Conservation (phyloP, 2,888 invertebrate species). For the Ellobium chinense region DNA sequence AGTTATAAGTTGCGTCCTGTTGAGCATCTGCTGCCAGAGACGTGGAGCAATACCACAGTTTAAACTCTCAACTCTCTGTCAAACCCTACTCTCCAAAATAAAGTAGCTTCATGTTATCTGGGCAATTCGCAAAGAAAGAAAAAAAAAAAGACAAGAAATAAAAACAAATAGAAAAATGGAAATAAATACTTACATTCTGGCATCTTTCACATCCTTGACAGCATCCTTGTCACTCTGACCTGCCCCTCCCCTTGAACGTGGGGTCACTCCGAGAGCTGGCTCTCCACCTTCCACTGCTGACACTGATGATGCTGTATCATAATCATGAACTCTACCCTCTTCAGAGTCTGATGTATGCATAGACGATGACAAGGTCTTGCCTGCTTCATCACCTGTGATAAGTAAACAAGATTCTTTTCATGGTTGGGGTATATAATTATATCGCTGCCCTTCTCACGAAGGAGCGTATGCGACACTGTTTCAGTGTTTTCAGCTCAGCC, state of each 20-base stretch:
- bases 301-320: background rate
- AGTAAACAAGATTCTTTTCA: too few relatives aligned
- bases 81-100: too few relatives aligned
- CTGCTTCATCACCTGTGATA: constrained; percentile 13
- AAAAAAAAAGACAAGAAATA: background rate
- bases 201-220: background rate
- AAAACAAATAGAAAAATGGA: background rate
- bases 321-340: constrained; percentile 8
- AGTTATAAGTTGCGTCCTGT: too few relatives aligned
- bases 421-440: too few relatives aligned
- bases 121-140: too few relatives aligned
- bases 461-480: too few relatives aligned
- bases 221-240: background rate
- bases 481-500: too few relatives aligned
- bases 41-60: too few relatives aligned
- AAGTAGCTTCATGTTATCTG: too few relatives aligned
- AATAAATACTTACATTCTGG: constrained; percentile 12
- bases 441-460: too few relatives aligned
- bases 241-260: background rate
- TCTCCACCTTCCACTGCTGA: background rate
- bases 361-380: constrained; percentile 12
- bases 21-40: too few relatives aligned
- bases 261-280: background rate
- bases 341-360: constrained; percentile 10
- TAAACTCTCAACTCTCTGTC: too few relatives aligned